Percentiles rank a stretch among this genome's conserved stretches.
These are phyloP conservation scores for Ditula angustiorana DNA, from an alignment of 2,888 invertebrate genomes.

Conservation along the genomic window DNA sequence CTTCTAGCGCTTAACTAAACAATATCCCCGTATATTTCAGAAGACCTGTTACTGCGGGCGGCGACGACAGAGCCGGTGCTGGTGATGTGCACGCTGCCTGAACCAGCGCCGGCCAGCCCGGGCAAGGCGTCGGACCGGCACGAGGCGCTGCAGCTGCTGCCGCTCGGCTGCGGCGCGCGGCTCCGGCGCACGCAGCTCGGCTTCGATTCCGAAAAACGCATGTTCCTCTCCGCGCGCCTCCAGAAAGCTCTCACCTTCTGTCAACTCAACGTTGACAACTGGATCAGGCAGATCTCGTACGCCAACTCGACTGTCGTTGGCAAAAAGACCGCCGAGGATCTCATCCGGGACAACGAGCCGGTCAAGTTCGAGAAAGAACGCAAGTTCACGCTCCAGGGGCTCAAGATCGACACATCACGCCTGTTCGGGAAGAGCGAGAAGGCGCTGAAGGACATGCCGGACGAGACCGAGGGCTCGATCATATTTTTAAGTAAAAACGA, in stretches of 20 bases:
- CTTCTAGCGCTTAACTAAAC: neutral
- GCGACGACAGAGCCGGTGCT: constrained; percentile 87
- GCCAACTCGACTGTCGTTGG: constrained; percentile 71
- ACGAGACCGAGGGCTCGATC: constrained; percentile 88
- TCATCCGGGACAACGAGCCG: constrained; percentile 83
- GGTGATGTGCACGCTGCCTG: constrained; percentile 87
- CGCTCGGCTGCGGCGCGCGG: constrained; percentile 71
- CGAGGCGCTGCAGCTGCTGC: constrained; percentile 80
- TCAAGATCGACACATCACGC: constrained; percentile 80
- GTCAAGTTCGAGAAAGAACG: constrained; percentile 82
- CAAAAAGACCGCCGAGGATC: constrained; percentile 82
- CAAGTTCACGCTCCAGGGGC: constrained; percentile 80
- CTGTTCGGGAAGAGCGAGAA: constrained; percentile 83
- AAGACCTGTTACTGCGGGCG: constrained; percentile 86
- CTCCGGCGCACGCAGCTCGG: constrained; percentile 86
- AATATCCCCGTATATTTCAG: constrained; percentile 57
- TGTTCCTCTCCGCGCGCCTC: constrained; percentile 87
- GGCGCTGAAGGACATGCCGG: constrained; percentile 81
- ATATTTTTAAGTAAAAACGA: constrained; percentile 88
- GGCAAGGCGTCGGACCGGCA: constrained; percentile 84
- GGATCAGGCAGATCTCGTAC: constrained; percentile 87
- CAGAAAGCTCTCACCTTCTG: constrained; percentile 88
- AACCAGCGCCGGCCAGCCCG: constrained; percentile 77
- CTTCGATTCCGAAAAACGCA: constrained; percentile 86
- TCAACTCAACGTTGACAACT: constrained; percentile 87